Conservation (phyloP, 2,888 invertebrate genomes). For the Beris morrisii region DNA sequence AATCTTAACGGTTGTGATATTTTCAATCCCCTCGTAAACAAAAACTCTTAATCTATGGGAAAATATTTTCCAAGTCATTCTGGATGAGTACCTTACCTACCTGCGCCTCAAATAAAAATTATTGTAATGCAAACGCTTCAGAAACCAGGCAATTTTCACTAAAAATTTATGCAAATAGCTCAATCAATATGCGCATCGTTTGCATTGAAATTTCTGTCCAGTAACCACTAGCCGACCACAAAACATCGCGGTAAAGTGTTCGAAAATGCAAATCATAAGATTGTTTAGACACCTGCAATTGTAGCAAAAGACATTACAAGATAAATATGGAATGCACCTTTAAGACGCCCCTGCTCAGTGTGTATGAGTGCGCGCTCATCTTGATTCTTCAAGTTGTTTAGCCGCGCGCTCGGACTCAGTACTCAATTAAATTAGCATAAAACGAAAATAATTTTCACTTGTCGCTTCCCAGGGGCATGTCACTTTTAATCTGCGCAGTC, state of each 20-base stretch:
- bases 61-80: no score
- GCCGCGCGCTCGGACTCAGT: constrained; percentile 2
- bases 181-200: constrained; percentile 23
- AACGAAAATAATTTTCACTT: constrained; percentile 37
- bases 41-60: no score
- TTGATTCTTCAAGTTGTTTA: neutral
- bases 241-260: constrained; percentile 21
- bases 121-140: no score
- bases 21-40: no score
- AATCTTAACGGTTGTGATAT: no score
- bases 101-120: no score
- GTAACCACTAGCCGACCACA: constrained; percentile 19
- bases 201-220: constrained; percentile 6
- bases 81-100: no score
- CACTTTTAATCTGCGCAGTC: constrained; percentile 24
- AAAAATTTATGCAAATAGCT: constrained; percentile 24
- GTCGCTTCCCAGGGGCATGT: constrained; percentile 27
- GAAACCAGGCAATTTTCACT: no score
- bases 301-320: constrained; percentile 1
- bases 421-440: constrained; percentile 38
- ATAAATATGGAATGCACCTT: neutral
- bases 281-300: constrained; percentile 29
- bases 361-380: neutral
- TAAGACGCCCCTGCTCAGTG: neutral
- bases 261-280: constrained; percentile 28